phyloP scores from a whole-genome alignment of 2,113 vertebrate species.

The Pachyramphus minor region DNA sequence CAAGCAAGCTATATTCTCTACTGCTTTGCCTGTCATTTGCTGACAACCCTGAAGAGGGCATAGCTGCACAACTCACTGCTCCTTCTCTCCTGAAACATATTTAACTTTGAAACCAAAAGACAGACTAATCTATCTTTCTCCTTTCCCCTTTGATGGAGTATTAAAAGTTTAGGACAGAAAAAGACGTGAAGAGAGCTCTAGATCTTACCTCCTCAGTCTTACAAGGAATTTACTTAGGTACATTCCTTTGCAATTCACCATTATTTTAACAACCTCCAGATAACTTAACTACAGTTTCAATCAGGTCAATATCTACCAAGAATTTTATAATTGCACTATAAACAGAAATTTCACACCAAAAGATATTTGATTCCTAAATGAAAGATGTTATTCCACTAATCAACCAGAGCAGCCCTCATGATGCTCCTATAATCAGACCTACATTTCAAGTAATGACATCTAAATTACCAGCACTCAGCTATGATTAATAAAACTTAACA shows the following conservation, averaged over 20 bases:
- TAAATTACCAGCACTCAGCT: neutral
- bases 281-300: neutral
- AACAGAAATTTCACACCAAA: neutral
- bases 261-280: neutral
- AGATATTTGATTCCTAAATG: fast-evolving
- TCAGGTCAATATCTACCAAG: neutral
- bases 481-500: neutral
- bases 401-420: neutral
- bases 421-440: neutral
- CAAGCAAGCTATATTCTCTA: fast-evolving
- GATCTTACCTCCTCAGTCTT: neutral
- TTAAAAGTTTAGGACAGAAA: neutral
- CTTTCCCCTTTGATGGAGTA: neutral
- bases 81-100: neutral
- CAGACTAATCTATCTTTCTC: neutral
- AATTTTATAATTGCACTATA: neutral
- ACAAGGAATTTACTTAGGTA: neutral
- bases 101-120: neutral
- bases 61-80: neutral
- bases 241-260: neutral
- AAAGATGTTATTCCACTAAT: neutral
- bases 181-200: neutral
- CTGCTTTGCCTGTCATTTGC: neutral
- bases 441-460: neutral
- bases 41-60: conserved; percentile 14